Percentiles rank a stretch among this genome's conserved stretches.
Evolutionary conservation across 2,888 invertebrate species (phyloP).

Genomic region (Deilephila elpenor): DNA sequence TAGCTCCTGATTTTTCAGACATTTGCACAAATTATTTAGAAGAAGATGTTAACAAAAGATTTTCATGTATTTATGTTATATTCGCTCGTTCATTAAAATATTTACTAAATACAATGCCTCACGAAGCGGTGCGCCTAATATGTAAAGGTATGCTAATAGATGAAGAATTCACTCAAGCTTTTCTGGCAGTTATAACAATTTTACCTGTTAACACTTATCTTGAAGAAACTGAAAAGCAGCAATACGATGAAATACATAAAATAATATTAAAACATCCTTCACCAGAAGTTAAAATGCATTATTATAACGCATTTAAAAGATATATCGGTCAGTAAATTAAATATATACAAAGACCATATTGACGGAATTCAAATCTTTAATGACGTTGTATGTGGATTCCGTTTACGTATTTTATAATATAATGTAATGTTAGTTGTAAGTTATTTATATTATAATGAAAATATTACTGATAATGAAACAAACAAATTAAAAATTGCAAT

Average conservation of each 20-base stretch:
- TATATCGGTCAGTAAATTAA: neutral
- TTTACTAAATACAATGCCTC: conserved; percentile 5
- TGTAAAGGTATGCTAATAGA: conserved; percentile 52
- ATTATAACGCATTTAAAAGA: conserved; percentile 34
- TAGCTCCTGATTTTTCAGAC: conserved; percentile 54
- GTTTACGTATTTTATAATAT: too few relatives aligned
- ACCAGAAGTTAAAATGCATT: conserved; percentile 62
- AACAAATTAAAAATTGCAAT: too few relatives aligned
- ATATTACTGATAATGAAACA: too few relatives aligned
- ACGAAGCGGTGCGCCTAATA: conserved; percentile 38
- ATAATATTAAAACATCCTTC: conserved; percentile 52
- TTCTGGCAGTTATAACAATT: conserved; percentile 54
- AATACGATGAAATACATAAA: conserved; percentile 39
- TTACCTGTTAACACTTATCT: conserved; percentile 33
- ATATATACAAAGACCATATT: too few relatives aligned
- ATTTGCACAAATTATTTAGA: conserved; percentile 56
- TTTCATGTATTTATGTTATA: conserved; percentile 60
- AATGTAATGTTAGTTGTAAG: too few relatives aligned
- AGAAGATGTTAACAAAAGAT: conserved; percentile 56
- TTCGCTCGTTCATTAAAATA: conserved; percentile 52
- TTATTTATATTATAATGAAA: too few relatives aligned
- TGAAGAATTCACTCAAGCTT: conserved; percentile 53
- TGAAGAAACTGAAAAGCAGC: conserved; percentile 31
- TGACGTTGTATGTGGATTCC: too few relatives aligned
- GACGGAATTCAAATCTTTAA: too few relatives aligned